Percentiles rank a stretch among this genome's conserved stretches.
These are phyloP conservation scores for Malacoctenus gilli DNA, from an alignment of 2,797 vertebrate species.

Conservation along the genomic window DNA sequence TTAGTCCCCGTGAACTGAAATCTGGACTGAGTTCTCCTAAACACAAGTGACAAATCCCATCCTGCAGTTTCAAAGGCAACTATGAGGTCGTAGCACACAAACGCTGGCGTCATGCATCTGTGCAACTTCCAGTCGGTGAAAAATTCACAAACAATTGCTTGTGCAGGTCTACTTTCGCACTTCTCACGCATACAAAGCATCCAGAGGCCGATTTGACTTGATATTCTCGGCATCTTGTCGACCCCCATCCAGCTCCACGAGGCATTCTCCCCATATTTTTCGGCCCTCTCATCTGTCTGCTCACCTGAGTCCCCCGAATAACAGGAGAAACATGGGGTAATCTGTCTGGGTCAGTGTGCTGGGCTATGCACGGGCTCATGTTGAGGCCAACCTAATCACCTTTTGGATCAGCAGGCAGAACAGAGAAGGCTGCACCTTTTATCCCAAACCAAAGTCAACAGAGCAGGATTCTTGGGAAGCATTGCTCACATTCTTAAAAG, in stretches of 20 bases:
- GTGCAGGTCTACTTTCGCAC: too few species aligned
- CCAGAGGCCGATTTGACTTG: conserved; percentile 34
- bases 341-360: conserved; percentile 66
- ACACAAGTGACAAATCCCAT: too few species aligned
- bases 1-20: too few species aligned
- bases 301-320: conserved; percentile 58
- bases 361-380: conserved; percentile 70
- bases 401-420: conserved; percentile 79
- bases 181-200: conserved; percentile 7
- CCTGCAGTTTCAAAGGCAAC: too few species aligned
- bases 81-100: too few species aligned
- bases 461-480: conserved; percentile 77
- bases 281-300: conserved; percentile 50
- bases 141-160: too few species aligned
- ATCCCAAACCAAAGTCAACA: conserved; percentile 86
- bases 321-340: conserved; percentile 70
- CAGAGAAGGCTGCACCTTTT: conserved; percentile 79
- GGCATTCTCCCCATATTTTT: conserved; percentile 52
- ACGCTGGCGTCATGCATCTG: too few species aligned
- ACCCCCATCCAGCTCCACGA: conserved; percentile 12
- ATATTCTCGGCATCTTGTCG: conserved; percentile 13
- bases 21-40: too few species aligned
- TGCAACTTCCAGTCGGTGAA: too few species aligned
- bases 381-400: conserved; percentile 79
- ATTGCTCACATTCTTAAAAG: conserved; percentile 85